Evolutionary conservation across 2,888 invertebrate species (phyloP).

Genomic region (Leptinotarsa haldemani): DNA sequence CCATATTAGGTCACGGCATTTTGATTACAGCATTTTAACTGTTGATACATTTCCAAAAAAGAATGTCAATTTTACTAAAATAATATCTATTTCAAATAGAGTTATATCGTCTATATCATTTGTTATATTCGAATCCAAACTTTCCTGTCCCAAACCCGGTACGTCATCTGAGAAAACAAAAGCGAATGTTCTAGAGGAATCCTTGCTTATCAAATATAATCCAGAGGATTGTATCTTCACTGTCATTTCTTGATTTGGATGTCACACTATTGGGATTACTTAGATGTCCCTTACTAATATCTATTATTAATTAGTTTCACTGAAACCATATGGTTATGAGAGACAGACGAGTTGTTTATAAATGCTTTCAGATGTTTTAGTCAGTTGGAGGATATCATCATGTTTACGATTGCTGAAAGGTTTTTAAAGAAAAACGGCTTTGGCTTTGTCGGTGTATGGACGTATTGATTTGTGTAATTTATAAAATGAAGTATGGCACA

Average conservation of each 20-base stretch:
- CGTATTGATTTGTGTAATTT: neutral
- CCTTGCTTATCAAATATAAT: constrained; percentile 50
- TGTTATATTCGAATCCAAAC: constrained; percentile 5
- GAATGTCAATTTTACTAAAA: no score
- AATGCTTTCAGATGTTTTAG: constrained; percentile 12
- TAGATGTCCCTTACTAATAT: constrained; percentile 47
- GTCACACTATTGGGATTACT: constrained; percentile 47
- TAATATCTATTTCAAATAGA: no score
- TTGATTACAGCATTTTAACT: no score
- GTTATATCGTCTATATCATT: neutral
- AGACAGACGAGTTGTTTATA: constrained; percentile 8
- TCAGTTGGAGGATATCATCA: constrained; percentile 1
- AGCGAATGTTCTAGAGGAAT: constrained; percentile 37
- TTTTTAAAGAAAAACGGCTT: neutral
- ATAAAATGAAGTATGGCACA: no score
- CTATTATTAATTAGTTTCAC: constrained; percentile 46
- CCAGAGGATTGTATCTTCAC: constrained; percentile 52
- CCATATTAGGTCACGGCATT: no score
- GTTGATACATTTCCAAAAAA: no score
- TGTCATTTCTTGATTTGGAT: constrained; percentile 55
- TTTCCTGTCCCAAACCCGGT: constrained; percentile 18
- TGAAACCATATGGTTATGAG: constrained; percentile 21
- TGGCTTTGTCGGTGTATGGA: neutral
- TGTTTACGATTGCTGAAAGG: neutral
- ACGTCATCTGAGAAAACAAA: constrained; percentile 29